Evolutionary conservation across 2,888 invertebrate species (phyloP), one percentile per base, ranked within the genome.

Genomic region (Lagria hirta): DNA sequence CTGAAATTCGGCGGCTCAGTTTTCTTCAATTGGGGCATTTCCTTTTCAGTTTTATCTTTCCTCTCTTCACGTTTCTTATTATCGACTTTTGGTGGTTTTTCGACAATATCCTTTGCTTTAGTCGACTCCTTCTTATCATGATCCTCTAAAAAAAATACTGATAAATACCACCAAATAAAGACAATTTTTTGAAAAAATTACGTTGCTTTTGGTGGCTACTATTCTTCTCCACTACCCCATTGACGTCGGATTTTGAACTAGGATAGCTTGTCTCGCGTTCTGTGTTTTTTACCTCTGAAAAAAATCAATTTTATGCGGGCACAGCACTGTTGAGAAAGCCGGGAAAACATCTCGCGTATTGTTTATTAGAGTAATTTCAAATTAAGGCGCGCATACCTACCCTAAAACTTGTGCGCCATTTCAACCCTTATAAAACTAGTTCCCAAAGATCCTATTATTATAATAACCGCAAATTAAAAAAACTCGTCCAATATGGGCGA

Each of bases 1-100:
- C 82, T 81, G 65, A 86, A 83, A 73, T 83, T 83, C 81, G 86
- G 85, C 71, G 83, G 80, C 66, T 83, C 81, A 54, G 82, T 81
- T 68, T 85, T 84, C 65, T 81, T 82, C 61, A 83, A 73, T 71
- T 86, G 86, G 64, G 87, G 86, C 82, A 87, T 77, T 56, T 77
- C 74, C 54, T 69, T 65, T 36, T 73, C 73, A 29, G 66, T 53
- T 47, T 56, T 58, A 29, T 72, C 71, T 43, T 70, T 70, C 51
- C 52, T 59, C 15, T 62, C 61, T 20, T 62, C 62, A 10, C 52
- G 48, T 49, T 55, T 57, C 21, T 41, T 56, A 55, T 8, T 57
- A 51, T 36, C n/a, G 33, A 43, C 37, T 49, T 60, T 35, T 58
- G 57, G 28, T 33, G 50, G 45, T 50, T 55, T 46, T 8, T 50